Evolutionary conservation across 2,113 vertebrate genomes (phyloP), one percentile per base, ranked within the genome.

Genomic region (Ranitomeya variabilis): DNA sequence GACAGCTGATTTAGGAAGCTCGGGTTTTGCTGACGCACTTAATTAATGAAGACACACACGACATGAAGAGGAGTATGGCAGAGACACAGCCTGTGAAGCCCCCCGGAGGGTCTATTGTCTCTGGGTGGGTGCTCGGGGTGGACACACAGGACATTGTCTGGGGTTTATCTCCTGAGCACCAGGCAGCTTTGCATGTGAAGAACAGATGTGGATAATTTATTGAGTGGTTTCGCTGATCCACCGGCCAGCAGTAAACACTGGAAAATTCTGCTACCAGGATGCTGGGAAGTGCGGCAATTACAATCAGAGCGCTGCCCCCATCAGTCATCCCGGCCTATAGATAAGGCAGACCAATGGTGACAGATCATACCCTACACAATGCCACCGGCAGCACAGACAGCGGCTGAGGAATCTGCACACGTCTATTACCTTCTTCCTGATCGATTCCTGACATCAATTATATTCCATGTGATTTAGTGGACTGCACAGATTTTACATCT

Each of bases 191-290:
- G 87, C 87, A 84, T 78, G 87, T 31, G 73, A 89, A 54, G 60
- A 66, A 55, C 87, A 78, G 87, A 84, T 77, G 74, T 60, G 37
- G 16, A 84, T 89, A 84, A 89, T 89, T 89, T 89, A 84, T 89
- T 89, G 62, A 73, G 60, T 19, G 81, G 81, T 64, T 74, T 84
- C 69, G 23, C 67, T 74, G 11, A 64, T 83, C 76, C 45, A 60
- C 37, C 87, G 11, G 69, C 62, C n/a, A 66, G 73, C 60, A 59
- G 73, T 84, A 89, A 89, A 78, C 87, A 67, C 16, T 64, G 87
- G 51, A 77, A 88, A 64, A 83, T 51, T 59, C 81, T 67, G 57
- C 54, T 83, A 76, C 21, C 71, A 84, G 59, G 14, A 88, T 23
- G 71, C 81, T 57, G 71, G 74, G 87, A 74, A 71, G 71, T 83